Conservation (phyloP, 2,888 invertebrate species). For the Melieria omissa region DNA sequence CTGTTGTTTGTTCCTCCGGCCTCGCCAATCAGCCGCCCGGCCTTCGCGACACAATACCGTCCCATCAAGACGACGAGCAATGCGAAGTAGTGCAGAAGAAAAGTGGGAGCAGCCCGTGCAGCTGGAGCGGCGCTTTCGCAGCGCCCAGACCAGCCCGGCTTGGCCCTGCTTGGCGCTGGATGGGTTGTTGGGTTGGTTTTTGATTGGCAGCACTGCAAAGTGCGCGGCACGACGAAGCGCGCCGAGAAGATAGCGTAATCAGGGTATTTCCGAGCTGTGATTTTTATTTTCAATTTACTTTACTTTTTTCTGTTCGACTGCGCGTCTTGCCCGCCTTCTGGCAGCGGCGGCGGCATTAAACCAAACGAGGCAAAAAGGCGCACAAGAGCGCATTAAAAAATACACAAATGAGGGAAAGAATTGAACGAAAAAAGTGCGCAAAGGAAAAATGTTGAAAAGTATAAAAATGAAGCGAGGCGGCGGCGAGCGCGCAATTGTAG, state of each 20-base stretch:
- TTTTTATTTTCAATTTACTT: conserved; percentile 58
- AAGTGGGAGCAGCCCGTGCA: not conserved
- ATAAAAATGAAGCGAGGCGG: no score
- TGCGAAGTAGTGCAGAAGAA: not conserved
- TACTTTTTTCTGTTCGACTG: conserved; percentile 25
- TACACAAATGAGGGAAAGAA: not conserved
- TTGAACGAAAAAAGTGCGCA: conserved; percentile 12
- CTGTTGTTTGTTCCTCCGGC: no score
- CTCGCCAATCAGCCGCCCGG: no score
- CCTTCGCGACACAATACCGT: not conserved
- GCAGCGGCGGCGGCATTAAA: conserved; percentile 3
- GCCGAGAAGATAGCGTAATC: conserved; percentile 56
- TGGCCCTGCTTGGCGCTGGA: not conserved
- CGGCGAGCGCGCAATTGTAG: not conserved
- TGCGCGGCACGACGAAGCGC: not conserved
- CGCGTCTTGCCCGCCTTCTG: conserved; percentile 8
- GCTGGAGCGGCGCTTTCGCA: not conserved
- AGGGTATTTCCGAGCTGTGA: conserved; percentile 62
- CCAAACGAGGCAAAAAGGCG: not conserved
- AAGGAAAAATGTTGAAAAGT: no score
- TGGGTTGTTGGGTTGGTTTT: not conserved
- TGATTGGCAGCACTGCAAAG: not conserved
- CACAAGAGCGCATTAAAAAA: not conserved
- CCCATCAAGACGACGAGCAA: not conserved
- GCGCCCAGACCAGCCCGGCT: no score